Base-by-base conservation (phyloP, 2,113 vertebrate species). In the Macrotus californicus region DNA sequence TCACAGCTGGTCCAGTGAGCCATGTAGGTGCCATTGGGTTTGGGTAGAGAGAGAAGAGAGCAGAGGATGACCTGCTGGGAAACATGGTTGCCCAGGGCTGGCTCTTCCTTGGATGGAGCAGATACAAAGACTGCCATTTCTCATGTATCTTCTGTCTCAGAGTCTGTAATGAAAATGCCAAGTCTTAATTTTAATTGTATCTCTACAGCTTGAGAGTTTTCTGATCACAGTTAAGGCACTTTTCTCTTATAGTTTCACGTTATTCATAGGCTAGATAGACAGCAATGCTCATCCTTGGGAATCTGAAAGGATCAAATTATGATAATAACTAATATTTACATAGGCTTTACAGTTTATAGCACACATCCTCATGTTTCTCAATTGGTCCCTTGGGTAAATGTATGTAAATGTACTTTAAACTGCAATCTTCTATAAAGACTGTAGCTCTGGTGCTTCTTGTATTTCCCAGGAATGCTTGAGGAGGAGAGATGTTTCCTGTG, bases 251-350 rank as follows among this genome's bases (percentile, higher is more conserved):
- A 77, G 34, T 19, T 15, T 81, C 67, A 72, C 16, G 52, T 89
- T 87, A 77, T 67, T n/a, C 10, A 24, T 79, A 75, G 50, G 52
- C 26, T 70, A 50, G 8, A 41, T 15, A 87, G 80, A 85, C 0
- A 41, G 14, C 3, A 70, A 34, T 54, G 11, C 46, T 83, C 36
- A 34, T 24, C 13, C 19, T 34, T 80, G 31, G 52, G 41, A 84
- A 46, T 87, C 52, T 92, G 19, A 59, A 77, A 56, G 61, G 13
- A 91, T 94, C 34, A 83, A 93, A 88, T 94, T 69, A 52, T 91
- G 50, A 70, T 70, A 48, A 46, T 73, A 79, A 81, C 73, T 89
- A 59, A 84, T 91, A 76, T 61, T 91, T 95, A 93, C 87, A 48
- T 41, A 91, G 36, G 64, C 39, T 56, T 66, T 56, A n/a, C 5